Evolutionary conservation across 2,888 invertebrate species (phyloP).

Genomic region (Kryphioiulus occultus): DNA sequence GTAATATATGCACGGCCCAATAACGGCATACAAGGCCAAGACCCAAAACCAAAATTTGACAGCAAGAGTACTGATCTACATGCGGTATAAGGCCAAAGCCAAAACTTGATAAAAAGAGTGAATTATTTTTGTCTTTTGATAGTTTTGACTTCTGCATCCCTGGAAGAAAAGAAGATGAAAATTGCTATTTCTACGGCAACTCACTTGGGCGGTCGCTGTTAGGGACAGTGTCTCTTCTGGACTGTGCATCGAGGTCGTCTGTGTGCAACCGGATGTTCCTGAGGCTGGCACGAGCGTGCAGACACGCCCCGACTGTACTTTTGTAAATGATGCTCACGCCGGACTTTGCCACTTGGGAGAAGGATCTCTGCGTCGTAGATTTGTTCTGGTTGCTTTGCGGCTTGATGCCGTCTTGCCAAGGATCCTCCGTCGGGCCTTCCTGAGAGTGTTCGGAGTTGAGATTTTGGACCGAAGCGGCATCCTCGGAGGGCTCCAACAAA

Average conservation of each 20-base stretch:
- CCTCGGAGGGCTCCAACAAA: neutral
- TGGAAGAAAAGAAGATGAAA: too few relatives aligned
- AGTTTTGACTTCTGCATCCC: too few relatives aligned
- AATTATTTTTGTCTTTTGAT: too few relatives aligned
- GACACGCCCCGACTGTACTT: slow-evolving; percentile 45
- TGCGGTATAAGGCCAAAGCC: too few relatives aligned
- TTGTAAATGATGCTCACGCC: slow-evolving; percentile 56
- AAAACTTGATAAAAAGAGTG: too few relatives aligned
- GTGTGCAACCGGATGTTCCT: neutral
- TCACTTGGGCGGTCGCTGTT: neutral
- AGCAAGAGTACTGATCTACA: too few relatives aligned
- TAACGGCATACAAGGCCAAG: too few relatives aligned
- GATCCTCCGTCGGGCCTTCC: slow-evolving; percentile 84
- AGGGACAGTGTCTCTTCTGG: neutral
- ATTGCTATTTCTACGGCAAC: neutral
- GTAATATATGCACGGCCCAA: too few relatives aligned
- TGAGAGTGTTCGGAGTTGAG: slow-evolving; percentile 61
- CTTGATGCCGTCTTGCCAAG: neutral
- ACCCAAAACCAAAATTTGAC: too few relatives aligned
- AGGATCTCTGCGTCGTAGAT: slow-evolving; percentile 74
- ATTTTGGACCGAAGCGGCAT: neutral
- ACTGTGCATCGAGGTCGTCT: neutral
- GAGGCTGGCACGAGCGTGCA: neutral
- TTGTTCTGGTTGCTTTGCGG: neutral
- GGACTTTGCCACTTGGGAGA: slow-evolving; percentile 82